phyloP scores from a whole-genome alignment of 2,888 invertebrate genomes.

The Hirudinaria manillensis region DNA sequence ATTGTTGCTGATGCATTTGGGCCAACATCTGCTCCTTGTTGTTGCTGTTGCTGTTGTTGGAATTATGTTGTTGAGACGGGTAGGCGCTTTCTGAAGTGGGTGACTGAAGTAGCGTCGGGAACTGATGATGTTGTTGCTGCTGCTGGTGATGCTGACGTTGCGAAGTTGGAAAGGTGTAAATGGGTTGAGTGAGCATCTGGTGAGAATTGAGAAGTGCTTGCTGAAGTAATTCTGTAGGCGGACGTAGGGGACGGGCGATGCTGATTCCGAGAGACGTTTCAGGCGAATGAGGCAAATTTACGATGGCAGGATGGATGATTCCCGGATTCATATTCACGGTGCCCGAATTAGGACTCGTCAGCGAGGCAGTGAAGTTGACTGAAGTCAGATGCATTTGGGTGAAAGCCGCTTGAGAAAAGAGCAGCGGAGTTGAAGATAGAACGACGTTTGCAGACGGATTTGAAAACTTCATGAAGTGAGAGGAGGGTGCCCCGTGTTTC shows the following conservation, averaged over 20 bases:
- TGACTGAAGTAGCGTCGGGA: slow-evolving; percentile 3
- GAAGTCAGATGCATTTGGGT: slow-evolving; percentile 8
- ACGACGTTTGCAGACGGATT: background rate
- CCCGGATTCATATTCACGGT: background rate
- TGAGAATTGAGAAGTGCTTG: background rate
- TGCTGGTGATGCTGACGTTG: slow-evolving; percentile 8
- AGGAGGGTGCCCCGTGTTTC: background rate
- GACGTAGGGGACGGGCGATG: background rate
- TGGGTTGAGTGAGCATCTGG: background rate
- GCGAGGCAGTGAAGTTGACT: background rate
- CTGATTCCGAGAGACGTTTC: background rate
- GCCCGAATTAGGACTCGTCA: background rate
- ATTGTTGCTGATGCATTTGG: slow-evolving; percentile 13
- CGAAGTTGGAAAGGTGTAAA: background rate
- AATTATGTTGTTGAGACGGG: background rate
- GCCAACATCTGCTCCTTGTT: background rate
- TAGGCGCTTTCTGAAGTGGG: slow-evolving; percentile 17
- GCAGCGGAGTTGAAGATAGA: slow-evolving; percentile 5
- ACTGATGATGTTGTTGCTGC: slow-evolving; percentile 10
- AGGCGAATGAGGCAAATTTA: slow-evolving; percentile 4
- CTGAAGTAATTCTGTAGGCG: background rate
- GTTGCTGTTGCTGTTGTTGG: background rate
- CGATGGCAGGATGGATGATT: background rate
- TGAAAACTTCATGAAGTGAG: background rate
- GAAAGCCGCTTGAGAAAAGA: slow-evolving; percentile 11